Evolutionary conservation across 2,113 vertebrate species (phyloP).

Genomic region (Dendropsophus ebraccatus): DNA sequence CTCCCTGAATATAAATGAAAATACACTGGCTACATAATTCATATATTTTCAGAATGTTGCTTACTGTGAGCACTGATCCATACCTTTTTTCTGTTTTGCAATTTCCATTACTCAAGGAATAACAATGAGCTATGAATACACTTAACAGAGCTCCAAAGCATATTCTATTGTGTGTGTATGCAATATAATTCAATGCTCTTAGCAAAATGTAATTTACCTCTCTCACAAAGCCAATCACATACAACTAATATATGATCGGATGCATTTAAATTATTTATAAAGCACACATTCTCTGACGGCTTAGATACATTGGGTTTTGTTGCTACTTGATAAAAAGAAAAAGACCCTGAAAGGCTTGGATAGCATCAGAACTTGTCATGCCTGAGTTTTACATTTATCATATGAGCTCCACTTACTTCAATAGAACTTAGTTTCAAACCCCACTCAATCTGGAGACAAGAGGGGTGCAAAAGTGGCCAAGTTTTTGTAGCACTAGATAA

Average conservation of each 20-base stretch:
- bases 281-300: background rate
- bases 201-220: conserved; percentile 12
- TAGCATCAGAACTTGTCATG: background rate
- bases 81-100: background rate
- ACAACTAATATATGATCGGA: background rate
- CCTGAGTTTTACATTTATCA: background rate
- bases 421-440: too few relatives aligned
- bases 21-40: background rate
- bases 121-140: background rate
- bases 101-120: conserved; percentile 29
- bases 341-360: background rate
- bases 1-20: background rate
- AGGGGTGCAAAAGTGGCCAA: too few relatives aligned
- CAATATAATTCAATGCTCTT: background rate
- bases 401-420: too few relatives aligned
- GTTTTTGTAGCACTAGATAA: too few relatives aligned
- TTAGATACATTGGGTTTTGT: background rate
- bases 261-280: conserved; percentile 3
- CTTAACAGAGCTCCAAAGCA: background rate
- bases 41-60: background rate
- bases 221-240: background rate
- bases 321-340: background rate
- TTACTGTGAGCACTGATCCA: conserved; percentile 1
- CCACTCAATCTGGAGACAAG: too few relatives aligned
- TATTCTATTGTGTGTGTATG: background rate